A percentile compares a stretch with the other conserved stretches of the same genome.
phyloP scores from a whole-genome alignment of 2,888 invertebrate species.

The Limnephilus auricula region DNA sequence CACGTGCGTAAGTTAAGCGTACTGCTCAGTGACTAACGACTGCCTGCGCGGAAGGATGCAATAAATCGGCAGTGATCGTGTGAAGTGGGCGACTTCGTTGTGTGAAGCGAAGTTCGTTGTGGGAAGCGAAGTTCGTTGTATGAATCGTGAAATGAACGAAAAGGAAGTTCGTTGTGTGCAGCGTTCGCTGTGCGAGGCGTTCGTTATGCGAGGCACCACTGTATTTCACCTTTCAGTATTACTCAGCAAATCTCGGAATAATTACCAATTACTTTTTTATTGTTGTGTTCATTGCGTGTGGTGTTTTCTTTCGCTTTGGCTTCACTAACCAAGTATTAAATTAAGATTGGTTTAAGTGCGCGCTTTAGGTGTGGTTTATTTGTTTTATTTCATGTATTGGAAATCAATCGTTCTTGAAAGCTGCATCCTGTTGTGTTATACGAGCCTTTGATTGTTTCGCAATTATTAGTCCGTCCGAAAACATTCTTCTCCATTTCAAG shows the following conservation, averaged over 20 bases:
- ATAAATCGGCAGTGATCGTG: no score
- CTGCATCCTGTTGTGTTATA: not conserved
- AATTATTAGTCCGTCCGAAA: not conserved
- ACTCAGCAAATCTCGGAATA: conserved; percentile 35
- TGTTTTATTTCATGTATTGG: not conserved
- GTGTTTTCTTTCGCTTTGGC: not conserved
- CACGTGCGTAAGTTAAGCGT: no score
- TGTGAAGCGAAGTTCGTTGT: no score
- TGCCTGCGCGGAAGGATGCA: no score
- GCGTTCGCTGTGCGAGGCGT: no score
- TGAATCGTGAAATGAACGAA: no score
- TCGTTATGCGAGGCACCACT: no score
- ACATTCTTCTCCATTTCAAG: not conserved
- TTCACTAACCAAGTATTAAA: not conserved
- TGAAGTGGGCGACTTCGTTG: no score
- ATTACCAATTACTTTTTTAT: conserved; percentile 37
- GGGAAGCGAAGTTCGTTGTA: no score
- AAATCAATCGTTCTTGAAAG: not conserved
- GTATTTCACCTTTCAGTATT: not conserved
- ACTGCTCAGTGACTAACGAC: no score
- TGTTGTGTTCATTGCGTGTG: not conserved
- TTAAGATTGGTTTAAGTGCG: not conserved
- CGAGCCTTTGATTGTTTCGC: not conserved
- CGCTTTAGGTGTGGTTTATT: not conserved
- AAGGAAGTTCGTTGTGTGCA: no score